Conservation (phyloP, 2,113 vertebrate genomes). For the Balaenoptera acutorostrata region DNA sequence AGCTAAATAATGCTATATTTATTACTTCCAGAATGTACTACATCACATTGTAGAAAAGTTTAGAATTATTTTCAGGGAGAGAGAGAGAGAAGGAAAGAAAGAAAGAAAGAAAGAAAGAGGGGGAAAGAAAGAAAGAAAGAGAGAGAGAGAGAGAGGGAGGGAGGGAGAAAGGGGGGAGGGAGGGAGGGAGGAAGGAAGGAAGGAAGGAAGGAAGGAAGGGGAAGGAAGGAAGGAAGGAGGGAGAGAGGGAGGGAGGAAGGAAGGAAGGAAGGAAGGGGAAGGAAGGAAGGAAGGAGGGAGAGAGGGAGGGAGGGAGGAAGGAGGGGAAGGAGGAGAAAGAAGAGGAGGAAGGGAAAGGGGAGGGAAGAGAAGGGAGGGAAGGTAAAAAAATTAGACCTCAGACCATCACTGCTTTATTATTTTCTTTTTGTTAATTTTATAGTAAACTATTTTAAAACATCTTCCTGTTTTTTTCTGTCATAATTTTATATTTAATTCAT, state of each 20-base stretch:
- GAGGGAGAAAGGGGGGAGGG: too few relatives aligned
- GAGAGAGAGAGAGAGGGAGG: neutral
- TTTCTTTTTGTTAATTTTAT: neutral
- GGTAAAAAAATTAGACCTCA: neutral
- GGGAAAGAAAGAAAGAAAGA: neutral
- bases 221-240: too few relatives aligned
- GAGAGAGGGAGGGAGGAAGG: too few relatives aligned
- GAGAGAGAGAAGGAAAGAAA: too few relatives aligned
- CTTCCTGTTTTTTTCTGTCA: neutral
- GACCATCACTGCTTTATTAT: neutral
- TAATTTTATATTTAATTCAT: constrained; percentile 11
- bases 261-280: too few relatives aligned
- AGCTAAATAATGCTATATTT: neutral
- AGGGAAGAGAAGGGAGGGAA: neutral
- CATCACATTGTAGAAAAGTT: neutral
- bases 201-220: too few relatives aligned
- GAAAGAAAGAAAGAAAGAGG: neutral
- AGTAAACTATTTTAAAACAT: neutral
- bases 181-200: too few relatives aligned
- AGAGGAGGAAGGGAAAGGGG: too few relatives aligned
- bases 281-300: too few relatives aligned
- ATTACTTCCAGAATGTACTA: neutral
- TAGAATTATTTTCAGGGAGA: neutral
- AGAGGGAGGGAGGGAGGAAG: too few relatives aligned
- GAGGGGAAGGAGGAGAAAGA: too few relatives aligned